Conservation (phyloP, 2,113 vertebrate species). For the Axis porcinus region DNA sequence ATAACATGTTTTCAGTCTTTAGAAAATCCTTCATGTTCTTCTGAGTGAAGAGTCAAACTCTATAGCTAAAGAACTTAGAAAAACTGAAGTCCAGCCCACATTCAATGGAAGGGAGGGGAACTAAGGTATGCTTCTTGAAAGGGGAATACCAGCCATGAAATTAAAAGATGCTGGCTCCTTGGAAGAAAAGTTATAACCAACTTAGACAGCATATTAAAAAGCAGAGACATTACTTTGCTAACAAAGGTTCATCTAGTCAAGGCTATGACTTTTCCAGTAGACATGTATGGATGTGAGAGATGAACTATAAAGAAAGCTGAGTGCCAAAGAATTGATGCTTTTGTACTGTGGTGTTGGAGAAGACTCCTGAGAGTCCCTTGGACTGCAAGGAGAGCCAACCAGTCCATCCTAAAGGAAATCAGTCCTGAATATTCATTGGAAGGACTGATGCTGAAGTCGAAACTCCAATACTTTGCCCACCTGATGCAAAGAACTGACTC, state of each 20-base stretch:
- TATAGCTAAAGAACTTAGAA: not conserved
- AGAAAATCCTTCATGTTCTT: not conserved
- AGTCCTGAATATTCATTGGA: not conserved
- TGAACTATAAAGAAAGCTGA: not conserved
- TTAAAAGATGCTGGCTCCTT: not conserved
- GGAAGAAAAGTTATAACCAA: not conserved
- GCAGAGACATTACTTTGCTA: not conserved
- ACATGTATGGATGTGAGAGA: not conserved
- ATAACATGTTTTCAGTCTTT: not conserved
- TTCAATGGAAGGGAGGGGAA: not conserved
- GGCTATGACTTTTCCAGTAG: not conserved
- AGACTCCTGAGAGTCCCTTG: not conserved
- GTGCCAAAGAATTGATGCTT: not conserved
- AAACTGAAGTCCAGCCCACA: not conserved
- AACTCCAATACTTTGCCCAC: not conserved
- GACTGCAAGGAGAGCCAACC: not conserved
- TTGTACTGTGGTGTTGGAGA: not conserved
- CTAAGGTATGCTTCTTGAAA: not conserved
- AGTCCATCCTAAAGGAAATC: not conserved
- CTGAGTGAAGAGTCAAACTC: not conserved
- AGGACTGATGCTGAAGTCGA: not conserved
- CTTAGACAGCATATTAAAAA: not conserved
- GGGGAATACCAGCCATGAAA: not conserved
- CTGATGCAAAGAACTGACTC: fast-evolving
- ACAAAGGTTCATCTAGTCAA: not conserved